phyloP scores from a whole-genome alignment of 2,888 invertebrate genomes.

The Catocala sponsa region DNA sequence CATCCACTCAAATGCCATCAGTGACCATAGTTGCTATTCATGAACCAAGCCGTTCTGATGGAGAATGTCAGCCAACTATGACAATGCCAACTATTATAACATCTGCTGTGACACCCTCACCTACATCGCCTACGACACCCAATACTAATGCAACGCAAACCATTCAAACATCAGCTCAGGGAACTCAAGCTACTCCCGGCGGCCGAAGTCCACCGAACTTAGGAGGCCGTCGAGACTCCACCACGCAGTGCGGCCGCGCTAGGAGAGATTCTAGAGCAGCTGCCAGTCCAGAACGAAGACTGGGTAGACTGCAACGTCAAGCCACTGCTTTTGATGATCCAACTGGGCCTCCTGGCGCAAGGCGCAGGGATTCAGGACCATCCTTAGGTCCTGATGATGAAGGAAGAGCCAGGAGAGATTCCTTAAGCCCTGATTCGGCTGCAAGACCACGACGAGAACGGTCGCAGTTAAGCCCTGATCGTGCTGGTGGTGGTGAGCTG shows the following conservation, averaged over 20 bases:
- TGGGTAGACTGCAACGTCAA: slow-evolving; percentile 93
- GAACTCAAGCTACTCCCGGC: slow-evolving; percentile 68
- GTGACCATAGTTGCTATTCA: slow-evolving; percentile 82
- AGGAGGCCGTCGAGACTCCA: slow-evolving; percentile 92
- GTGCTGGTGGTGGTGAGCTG: slow-evolving; percentile 93
- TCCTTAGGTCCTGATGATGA: slow-evolving; percentile 95
- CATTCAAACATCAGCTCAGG: slow-evolving; percentile 65
- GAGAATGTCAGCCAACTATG: slow-evolving; percentile 88
- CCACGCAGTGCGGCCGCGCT: slow-evolving; percentile 93
- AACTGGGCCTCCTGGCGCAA: slow-evolving; percentile 90
- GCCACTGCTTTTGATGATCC: slow-evolving; percentile 97
- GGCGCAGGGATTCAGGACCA: slow-evolving; percentile 93
- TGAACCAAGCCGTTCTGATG: slow-evolving; percentile 88
- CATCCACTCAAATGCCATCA: slow-evolving; percentile 80
- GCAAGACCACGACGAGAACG: slow-evolving; percentile 93
- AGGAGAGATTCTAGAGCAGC: slow-evolving; percentile 90
- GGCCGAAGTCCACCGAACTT: slow-evolving; percentile 81
- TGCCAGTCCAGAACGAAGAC: slow-evolving; percentile 90
- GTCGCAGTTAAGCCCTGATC: slow-evolving; percentile 93
- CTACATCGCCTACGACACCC: slow-evolving; percentile 91
- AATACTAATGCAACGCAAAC: slow-evolving; percentile 64
- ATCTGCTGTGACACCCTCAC: slow-evolving; percentile 94
- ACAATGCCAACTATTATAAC: slow-evolving; percentile 93
- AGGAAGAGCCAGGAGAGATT: slow-evolving; percentile 93
- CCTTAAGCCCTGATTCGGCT: slow-evolving; percentile 96